Conservation (phyloP, 2,797 vertebrate species). For the Ctenopoma kingsleyae region DNA sequence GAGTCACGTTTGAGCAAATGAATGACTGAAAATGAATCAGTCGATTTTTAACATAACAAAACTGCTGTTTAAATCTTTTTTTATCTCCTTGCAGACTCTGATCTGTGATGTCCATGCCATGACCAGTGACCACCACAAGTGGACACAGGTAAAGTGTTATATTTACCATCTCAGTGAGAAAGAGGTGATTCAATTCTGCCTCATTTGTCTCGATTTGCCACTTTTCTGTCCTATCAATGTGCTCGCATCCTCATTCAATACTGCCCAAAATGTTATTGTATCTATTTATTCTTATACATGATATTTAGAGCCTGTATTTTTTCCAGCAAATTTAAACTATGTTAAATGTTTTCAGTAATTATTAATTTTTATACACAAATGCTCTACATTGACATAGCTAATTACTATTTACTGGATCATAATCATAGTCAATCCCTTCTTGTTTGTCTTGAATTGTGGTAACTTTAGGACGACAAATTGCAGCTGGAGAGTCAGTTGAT, state of each 20-base stretch:
- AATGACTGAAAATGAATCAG: neutral
- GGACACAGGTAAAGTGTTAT: slow-evolving; percentile 91
- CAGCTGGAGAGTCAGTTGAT: slow-evolving; percentile 97
- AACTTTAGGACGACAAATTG: slow-evolving; percentile 95
- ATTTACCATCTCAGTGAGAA: neutral
- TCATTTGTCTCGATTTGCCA: neutral
- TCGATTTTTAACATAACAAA: neutral
- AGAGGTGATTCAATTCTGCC: neutral
- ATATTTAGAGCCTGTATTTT: neutral
- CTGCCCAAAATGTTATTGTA: neutral
- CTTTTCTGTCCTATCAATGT: neutral
- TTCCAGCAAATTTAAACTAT: neutral
- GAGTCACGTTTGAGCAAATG: too few relatives aligned
- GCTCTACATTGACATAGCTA: neutral
- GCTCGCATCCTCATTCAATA: neutral
- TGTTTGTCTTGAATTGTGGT: neutral
- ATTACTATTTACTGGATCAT: neutral
- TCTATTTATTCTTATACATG: neutral
- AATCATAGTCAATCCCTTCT: neutral
- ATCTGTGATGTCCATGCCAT: slow-evolving; percentile 98
- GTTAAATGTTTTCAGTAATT: neutral
- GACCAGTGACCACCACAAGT: slow-evolving; percentile 99
- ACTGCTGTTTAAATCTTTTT: neutral
- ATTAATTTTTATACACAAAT: neutral
- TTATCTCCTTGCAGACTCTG: slow-evolving; percentile 80